phyloP scores from a whole-genome alignment of 2,797 vertebrate genomes.

The Percopsis omiscomaycus region DNA sequence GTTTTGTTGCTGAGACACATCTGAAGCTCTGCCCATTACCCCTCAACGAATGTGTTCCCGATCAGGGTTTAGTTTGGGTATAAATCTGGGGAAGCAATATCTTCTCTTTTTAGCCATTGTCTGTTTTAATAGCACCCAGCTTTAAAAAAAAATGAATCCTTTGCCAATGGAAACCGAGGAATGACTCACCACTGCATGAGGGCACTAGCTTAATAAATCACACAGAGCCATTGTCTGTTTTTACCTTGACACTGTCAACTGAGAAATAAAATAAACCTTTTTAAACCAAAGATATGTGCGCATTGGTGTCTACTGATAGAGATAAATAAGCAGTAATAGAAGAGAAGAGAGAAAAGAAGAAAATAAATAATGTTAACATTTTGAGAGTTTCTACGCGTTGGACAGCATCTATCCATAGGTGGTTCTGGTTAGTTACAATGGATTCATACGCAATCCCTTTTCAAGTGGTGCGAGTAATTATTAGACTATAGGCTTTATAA shows the following conservation, averaged over 20 bases:
- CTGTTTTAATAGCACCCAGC: slow-evolving; percentile 51
- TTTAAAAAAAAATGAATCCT: slow-evolving; percentile 54
- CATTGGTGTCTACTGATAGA: slow-evolving; percentile 41
- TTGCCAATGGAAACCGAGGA: slow-evolving; percentile 71
- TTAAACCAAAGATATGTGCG: slow-evolving; percentile 39
- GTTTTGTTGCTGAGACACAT: slow-evolving; percentile 56
- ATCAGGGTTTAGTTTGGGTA: slow-evolving; percentile 66
- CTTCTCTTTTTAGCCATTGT: slow-evolving; percentile 30
- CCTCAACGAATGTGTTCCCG: slow-evolving; percentile 60
- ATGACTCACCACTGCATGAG: slow-evolving; percentile 57
- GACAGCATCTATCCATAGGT: background rate
- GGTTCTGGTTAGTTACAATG: slow-evolving; percentile 1
- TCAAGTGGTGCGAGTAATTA: background rate
- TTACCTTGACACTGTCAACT: slow-evolving; percentile 61
- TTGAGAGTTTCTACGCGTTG: background rate
- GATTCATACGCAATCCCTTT: slow-evolving; percentile 8
- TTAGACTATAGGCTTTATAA: too few species aligned
- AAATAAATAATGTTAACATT: slow-evolving; percentile 6
- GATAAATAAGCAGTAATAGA: slow-evolving; percentile 12
- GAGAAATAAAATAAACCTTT: slow-evolving; percentile 57
- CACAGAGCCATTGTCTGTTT: slow-evolving; percentile 42
- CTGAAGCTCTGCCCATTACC: slow-evolving; percentile 53
- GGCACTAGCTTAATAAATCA: slow-evolving; percentile 57
- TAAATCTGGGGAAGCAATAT: slow-evolving; percentile 57
- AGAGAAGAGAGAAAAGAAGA: slow-evolving; percentile 7